Conservation (phyloP, 2,888 invertebrate genomes). For the Sericinus montela region DNA sequence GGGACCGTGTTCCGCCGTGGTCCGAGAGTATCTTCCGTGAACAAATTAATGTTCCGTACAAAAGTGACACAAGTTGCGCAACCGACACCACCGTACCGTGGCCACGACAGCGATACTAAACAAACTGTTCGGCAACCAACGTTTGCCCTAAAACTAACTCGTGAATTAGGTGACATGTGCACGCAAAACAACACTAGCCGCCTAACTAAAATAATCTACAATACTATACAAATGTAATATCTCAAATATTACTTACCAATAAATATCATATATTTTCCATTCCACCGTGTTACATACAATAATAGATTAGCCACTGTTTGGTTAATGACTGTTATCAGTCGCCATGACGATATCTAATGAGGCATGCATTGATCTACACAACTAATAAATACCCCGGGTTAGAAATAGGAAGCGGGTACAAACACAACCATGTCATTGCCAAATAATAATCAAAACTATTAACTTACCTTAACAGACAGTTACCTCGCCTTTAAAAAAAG, state of each 20-base stretch:
- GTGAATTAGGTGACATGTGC: constrained; percentile 41
- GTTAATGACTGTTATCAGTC: constrained; percentile 24
- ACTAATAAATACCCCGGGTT: constrained; percentile 51
- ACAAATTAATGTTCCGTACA: constrained; percentile 35
- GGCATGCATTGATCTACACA: constrained; percentile 54
- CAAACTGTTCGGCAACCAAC: constrained; percentile 20
- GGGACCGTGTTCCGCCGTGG: constrained; percentile 2
- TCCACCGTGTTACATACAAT: constrained; percentile 43
- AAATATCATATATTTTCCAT: constrained; percentile 37
- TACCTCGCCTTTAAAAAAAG: constrained; percentile 68
- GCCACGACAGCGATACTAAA: background rate
- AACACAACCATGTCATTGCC: constrained; percentile 29
- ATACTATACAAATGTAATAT: constrained; percentile 27
- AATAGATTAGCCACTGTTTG: constrained; percentile 44
- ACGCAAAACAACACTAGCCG: constrained; percentile 33
- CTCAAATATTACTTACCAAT: constrained; percentile 59
- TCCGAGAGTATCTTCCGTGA: constrained; percentile 43
- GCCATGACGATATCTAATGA: constrained; percentile 24
- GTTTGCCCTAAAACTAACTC: constrained; percentile 10
- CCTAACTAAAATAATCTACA: constrained; percentile 17
- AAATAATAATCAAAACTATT: constrained; percentile 33
- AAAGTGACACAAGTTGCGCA: constrained; percentile 34
- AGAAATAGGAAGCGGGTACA: constrained; percentile 55
- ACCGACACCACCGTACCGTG: background rate
- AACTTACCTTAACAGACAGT: constrained; percentile 52